Base-by-base conservation (phyloP, 2,888 invertebrate genomes). In the Hyposoter didymator region DNA sequence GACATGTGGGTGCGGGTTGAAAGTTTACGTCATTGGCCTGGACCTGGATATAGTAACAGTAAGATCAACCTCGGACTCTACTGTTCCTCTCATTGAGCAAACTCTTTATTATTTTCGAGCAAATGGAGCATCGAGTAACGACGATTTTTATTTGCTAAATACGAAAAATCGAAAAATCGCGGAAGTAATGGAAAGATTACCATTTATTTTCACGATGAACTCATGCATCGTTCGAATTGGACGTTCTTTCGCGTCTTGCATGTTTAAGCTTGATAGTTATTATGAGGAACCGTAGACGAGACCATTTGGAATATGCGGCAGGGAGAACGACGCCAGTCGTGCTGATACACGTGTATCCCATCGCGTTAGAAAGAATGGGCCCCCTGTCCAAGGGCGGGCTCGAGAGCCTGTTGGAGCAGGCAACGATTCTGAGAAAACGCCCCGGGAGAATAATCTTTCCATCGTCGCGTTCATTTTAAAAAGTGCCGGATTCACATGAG, bases 391-490 rank as follows among this genome's bases (percentile, higher is more conserved):
- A 64, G 67, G 62, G 69, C 74, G 19, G 74, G 39, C 79, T 84
- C 62, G 64, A 74, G 62, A 74, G 79, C 19, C 84, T 70, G 64
- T 79, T 75, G 73, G 47, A 69, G 62, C 73, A 2, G n/a, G 69
- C 62, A 49, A 75, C 43, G 79, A 59, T 79, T 84, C 84, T 70
- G 62, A 64, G 79, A 75, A 84, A 79, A 12, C 55, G 62, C 39
- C 79, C 32, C 75, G n/a, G 43, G 75, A 74, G 75, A 84, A 79
- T 79, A 84, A 84, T 84, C 84, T 75, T 75, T 62, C 59, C 62
- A 45, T 52, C 49, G 55, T 67, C 19, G 52, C 52, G 39, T 69
- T 74, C 67, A 47, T 84, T 74, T 70, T 52, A 47, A 49, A 28
- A 70, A 70, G 22, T 69, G 52, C 69, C 62, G 43, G 49, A 84